Percentiles rank a stretch among this genome's conserved stretches.
These are phyloP conservation scores for Cyclophora punctaria DNA, from an alignment of 2,888 invertebrate species.

Conservation along the genomic window DNA sequence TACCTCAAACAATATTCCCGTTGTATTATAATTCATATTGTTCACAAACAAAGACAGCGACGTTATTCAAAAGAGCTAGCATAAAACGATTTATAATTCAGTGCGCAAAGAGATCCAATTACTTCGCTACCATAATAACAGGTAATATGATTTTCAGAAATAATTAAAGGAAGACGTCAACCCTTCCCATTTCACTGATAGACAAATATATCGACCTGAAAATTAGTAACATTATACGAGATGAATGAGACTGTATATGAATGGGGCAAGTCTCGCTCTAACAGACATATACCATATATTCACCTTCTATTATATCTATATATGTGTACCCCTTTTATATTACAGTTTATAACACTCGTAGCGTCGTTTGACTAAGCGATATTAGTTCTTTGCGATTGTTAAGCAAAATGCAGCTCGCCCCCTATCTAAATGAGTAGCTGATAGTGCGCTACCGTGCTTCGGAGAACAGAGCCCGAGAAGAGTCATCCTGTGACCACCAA, in stretches of 20 bases:
- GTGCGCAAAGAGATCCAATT: slow-evolving; percentile 23
- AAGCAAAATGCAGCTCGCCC: too few relatives aligned
- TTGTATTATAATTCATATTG: slow-evolving; percentile 3
- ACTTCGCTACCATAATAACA: slow-evolving; percentile 22
- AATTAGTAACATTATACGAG: slow-evolving; percentile 46
- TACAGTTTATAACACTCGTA: too few relatives aligned
- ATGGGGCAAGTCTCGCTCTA: slow-evolving; percentile 3
- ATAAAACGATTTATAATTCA: slow-evolving; percentile 21
- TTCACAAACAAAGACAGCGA: slow-evolving; percentile 8
- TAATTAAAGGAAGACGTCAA: slow-evolving; percentile 25
- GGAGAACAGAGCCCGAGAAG: too few relatives aligned
- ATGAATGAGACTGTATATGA: slow-evolving; percentile 18
- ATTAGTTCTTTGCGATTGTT: too few relatives aligned
- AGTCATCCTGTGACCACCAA: too few relatives aligned
- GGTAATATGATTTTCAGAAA: slow-evolving; percentile 27
- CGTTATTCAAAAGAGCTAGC: slow-evolving; percentile 10
- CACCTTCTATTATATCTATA: too few relatives aligned
- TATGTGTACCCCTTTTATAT: too few relatives aligned
- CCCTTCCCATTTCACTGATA: slow-evolving; percentile 25
- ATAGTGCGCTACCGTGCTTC: too few relatives aligned
- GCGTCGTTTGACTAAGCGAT: too few relatives aligned
- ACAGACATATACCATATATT: too few relatives aligned
- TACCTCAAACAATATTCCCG: slow-evolving; percentile 1
- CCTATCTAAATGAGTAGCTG: too few relatives aligned
- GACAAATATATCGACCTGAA: slow-evolving; percentile 28